Evolutionary conservation across 2,797 vertebrate genomes (phyloP), one percentile per base, ranked within the genome.

Genomic region (Ptychobarbus kaznakovi): DNA sequence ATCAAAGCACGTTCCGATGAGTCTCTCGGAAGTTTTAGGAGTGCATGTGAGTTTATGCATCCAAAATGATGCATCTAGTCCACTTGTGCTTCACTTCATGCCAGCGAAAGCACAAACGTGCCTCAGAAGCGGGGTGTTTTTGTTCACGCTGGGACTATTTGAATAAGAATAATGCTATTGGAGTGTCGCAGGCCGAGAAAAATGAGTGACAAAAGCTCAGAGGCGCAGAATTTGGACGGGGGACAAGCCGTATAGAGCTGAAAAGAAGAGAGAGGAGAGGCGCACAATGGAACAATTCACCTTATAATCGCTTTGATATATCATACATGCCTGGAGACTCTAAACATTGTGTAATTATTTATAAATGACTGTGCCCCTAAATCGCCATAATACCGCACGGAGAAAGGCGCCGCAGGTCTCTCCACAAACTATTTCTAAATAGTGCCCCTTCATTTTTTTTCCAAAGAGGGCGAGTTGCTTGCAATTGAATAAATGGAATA

Each of bases 311-410:
- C 98, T 98, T 99, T 98, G 98, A 99, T 99, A 98, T 97, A 98
- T 99, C 98, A 97, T 97, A 98, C 97, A 97, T 97, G 97, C 96
- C 97, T 96, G 96, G 95, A 97, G 97, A 98, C 97, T 97, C 97
- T 96, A 98, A 98, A 98, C 98, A 98, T 98, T 98, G 97, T 98
- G 97, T 98, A 98, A 99, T 98, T 98, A 99, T 99, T 99, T 98
- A 98, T 98, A 98, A 99, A 99, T 99, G 97, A 97, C 95, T 95
- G 96, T 95, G 97, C 96, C 95, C 96, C 95, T 94, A 87, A 32
- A 32, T 94, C 94, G 92, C 92, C 95, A 97, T 96, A 96, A 97
- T 96, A 93, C 95, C 91, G 87, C 91, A 91, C 93, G 94, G 96
- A 97, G 96, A 98, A 98, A 97, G 95, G 96, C 97, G 95, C 98